Evolutionary conservation across 1,140 invertebrate species (phyloP), one percentile per base, ranked within the genome.

Genomic region (Zaprionus africanus): DNA sequence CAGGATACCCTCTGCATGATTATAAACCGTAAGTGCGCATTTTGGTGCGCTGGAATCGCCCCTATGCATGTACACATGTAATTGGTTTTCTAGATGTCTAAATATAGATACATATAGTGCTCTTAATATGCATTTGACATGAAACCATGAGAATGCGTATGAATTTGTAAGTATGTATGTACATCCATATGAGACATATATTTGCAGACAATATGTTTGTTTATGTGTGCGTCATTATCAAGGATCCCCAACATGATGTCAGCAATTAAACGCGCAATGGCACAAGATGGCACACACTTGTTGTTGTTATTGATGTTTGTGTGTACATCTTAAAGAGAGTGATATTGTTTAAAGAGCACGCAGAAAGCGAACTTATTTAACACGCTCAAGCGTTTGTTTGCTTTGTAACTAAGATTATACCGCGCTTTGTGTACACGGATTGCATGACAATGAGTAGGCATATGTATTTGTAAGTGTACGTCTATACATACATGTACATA

Each of bases 61-160:
- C 31, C 31, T 34, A 34, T 34, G 31, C 31, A n/a, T 41, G 38
- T n/a, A n/a, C 5, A 41, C n/a, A n/a, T 41, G 6, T 46, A 46
- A 17, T 3, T 46, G n/a, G 6, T 11, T 46, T 46, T 17, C 41
- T n/a, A 17, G 6, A 17, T 17, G n/a, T 43, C 6, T 46, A 46
- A 17, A 5, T 46, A 43, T n/a, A 7, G 34, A 38, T 15, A 38
- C 12, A 38, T 38, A 38, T 15, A 15, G 15, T 7, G 5, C 9
- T 9, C 7, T 6, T 67, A 70, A 64, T 63, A 46, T 46, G 26
- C 13, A 36, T 34, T 70, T 56, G 51, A 56, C 60, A 70, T 70
- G 60, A 31, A 69, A 38, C 13, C 22, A 19, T 12, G 13, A n/a
- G 24, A 4, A 12, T 19, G 41, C 19, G n/a, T 31, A 54, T 56